Base-by-base conservation (phyloP, 2,888 invertebrate species). In the Eudemis profundana region DNA sequence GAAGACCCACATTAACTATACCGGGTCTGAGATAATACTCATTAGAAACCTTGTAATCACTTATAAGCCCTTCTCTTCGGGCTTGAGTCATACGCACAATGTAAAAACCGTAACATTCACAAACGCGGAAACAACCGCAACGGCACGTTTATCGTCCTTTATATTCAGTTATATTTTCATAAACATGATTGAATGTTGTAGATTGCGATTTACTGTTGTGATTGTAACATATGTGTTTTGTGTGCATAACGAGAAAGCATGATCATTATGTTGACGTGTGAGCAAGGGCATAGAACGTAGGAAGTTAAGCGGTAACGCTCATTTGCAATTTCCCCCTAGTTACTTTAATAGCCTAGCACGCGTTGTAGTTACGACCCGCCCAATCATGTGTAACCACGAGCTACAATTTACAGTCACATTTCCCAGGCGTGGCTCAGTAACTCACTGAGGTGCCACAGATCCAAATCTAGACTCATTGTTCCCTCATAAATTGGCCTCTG, bases 271-370 rank as follows among this genome's bases (percentile, higher is more conserved):
- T 68, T 61, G 56, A 61, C 60, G 50, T 68, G 57, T 69, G 60
- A 57, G 59, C 23, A 65, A 70, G 69, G 63, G 71, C 67, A 73
- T 70, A 63, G 59, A 70, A 67, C 69, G 70, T 71, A 72, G 75
- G 72, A 74, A 76, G 69, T 70, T 64, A 64, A 68, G 68, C 66
- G 46, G 65, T 72, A 61, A 62, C 53, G 53, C 42, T 49, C 62
- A 69, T 68, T 72, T 54, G 70, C 69, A 70, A 72, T 72, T 73
- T 72, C 76, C 75, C 74, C 74, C 72, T 70, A 72, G 69, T 72
- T 72, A 70, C 68, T 72, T 53, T 71, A 68, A 72, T 74, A 68
- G 70, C 68, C 64, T 73, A 57, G 68, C 73, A 72, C 73, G 75
- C 69, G 61, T 64, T 72, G 66, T 68, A 66, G 73, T 74, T 73